Evolutionary conservation across 2,888 invertebrate genomes (phyloP), one percentile per base, ranked within the genome.

Genomic region (Campoplex capitator): DNA sequence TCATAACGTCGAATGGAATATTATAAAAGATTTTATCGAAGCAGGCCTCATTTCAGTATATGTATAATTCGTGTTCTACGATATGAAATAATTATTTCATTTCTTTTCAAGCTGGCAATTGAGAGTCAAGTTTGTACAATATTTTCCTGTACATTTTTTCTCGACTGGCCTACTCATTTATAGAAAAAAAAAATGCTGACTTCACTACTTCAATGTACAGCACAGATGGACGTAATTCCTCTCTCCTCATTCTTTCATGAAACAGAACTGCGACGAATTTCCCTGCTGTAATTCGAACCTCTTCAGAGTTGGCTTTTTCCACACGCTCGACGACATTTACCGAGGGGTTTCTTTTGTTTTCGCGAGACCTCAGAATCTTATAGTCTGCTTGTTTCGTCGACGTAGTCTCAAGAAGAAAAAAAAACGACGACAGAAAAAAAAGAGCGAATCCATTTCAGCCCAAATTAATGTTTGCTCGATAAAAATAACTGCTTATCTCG

Each of bases 221-320:
- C 62, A 32, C 62, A 16, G 32, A 62, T 62, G 16, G 28, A 62
- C 32, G 32, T 6, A 1, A 62, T 32, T 32, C 13, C 13, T 62
- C 1, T 4, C 13, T 62, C 1, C 16, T 78, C 65, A 48, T 23
- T 23, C 56, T 38, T 38, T 79, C 70, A 58, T 75, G 42, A 62
- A 42, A 38, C 74, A 23, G 18, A 28, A 70, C 79, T 58, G 54
- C 70, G 74, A 79, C 62, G 51, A 58, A 48, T 62, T 80, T 67
- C 51, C 70, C 79, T 51, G 51, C 74, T 48, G 42, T 70, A 23
- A 42, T 48, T 28, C 23, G 13, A 23, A 42, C 70, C 23, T 23
- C n/a, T 78, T 42, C 42, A 58, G 23, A 13, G 42, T 67, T 73
- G 67, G 67, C 18, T 16, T 78, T 73, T 65, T 78, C 65, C 65